Base-by-base conservation (phyloP, 2,888 invertebrate species). In the Drosophila borborema region DNA sequence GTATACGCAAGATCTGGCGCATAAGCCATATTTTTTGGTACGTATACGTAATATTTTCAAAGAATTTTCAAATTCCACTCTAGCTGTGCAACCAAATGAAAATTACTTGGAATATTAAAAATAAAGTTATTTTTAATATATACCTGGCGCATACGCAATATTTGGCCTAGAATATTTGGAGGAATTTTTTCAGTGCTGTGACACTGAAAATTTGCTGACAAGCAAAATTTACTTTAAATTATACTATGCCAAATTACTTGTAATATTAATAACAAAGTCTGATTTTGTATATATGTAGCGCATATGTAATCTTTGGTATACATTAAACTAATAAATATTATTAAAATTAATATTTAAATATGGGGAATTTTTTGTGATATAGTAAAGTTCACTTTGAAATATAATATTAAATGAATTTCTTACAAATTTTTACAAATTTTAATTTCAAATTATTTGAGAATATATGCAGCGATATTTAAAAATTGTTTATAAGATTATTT, bases 1-100 rank as follows among this genome's bases (percentile, higher is more conserved):
- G 72, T 82, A 80, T 80, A 68, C 80, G 70, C 54, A 63, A 81
- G 64, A 59, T 77, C 67, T 45, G 41, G 6, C 55, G 12, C 41
- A 41, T 28, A 40, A 36, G 14, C 36, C 18, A 49, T 18, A 31
- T 34, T 18, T 23, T 23, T 28, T 12, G 0, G 14, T 2, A 4
- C 38, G 54, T 12, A 31, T 55, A 28, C n/a, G 31, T 18, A 41
- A 54, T 54, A 54, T 38, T 40, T 40, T 34, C 28, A 6, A 23
- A 23, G 38, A 23, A 51, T 34, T 18, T 51, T 18, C 12, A 12
- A 51, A 4, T 34, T 20, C 18, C n/a, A 6, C 6, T 12, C 34
- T 34, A 51, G 34, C 34, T 18, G 31, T n/a, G 9, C n/a, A 31
- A n/a, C 31, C 9, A n/a, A 31, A 5, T 20, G 14, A 34, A 51